Base-by-base conservation (phyloP, 1,140 invertebrate genomes). In the Ooceraea biroi region DNA sequence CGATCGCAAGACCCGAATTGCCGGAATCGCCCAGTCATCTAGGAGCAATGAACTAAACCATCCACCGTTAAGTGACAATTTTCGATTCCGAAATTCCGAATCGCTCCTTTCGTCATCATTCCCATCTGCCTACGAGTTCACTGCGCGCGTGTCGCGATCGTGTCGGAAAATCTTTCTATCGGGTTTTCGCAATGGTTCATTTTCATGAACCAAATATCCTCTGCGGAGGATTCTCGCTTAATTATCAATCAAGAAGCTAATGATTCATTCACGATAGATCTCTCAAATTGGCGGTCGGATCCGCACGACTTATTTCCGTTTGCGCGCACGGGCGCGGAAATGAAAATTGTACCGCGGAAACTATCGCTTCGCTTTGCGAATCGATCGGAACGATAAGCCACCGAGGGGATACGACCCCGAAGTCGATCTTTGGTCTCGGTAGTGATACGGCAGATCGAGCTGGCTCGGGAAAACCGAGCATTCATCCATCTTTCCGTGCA, bases 31-130 rank as follows among this genome's bases (percentile, higher is more conserved):
- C 12, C 2, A 30, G 27, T 65, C 46, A 66, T 10, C 57, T 55
- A 78, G 27, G 78, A 74, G 57, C 78, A 65, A 82, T 82, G 57
- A 82, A 82, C 78, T 25, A 52, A 36, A 52, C 17, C n/a, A 30
- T 12, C 2, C 50, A 50, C 69, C 78, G 78, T 82, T 82, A 82
- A 44, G 22, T 27, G 27, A 10, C 44, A 57, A 74, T 46, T 80
- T 69, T 80, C 50, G 36, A 80, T 57, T n/a, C 14, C 60, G 60
- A 60, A 25, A 41, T 77, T 77, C 46, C 22, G 4, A 30, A 36
- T 4, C 7, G 41, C 12, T 61, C 14, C 36, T 76, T 63, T 41
- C 30, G 1, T 30, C 17, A 5, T n/a, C 11, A 7, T 36, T 36
- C 36, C 36, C 36, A 36, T 46, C 44, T 14, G 8, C 36, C n/a